Conservation (phyloP, 2,888 invertebrate species). For the Criorhina ranunculi region DNA sequence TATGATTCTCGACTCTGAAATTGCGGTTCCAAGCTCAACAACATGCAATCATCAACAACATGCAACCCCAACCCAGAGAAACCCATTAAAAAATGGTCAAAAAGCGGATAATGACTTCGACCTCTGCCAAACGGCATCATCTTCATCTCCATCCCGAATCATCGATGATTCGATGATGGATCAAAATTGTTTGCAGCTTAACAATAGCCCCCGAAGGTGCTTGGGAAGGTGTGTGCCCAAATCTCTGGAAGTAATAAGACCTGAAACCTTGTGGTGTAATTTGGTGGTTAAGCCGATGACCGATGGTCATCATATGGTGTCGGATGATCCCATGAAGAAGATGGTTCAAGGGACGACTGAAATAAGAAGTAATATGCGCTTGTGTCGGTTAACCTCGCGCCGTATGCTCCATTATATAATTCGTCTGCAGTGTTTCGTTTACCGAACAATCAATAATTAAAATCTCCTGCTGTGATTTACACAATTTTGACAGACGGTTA, state of each 20-base stretch:
- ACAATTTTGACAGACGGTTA: slow-evolving; percentile 36
- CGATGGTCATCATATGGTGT: slow-evolving; percentile 44
- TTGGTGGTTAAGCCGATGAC: slow-evolving; percentile 51
- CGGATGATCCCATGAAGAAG: neutral
- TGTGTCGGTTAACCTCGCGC: slow-evolving; percentile 39
- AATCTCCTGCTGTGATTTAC: slow-evolving; percentile 51
- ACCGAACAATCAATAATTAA: slow-evolving; percentile 43
- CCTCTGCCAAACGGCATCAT: slow-evolving; percentile 55
- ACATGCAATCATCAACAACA: slow-evolving; percentile 67
- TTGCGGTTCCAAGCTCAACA: slow-evolving; percentile 51
- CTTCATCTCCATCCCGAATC: slow-evolving; percentile 33
- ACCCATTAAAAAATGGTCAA: slow-evolving; percentile 60
- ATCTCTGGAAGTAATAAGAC: slow-evolving; percentile 7
- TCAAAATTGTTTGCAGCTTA: slow-evolving; percentile 50
- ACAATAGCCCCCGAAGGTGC: slow-evolving; percentile 47
- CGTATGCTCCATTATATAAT: slow-evolving; percentile 12
- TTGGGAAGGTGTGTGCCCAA: slow-evolving; percentile 37
- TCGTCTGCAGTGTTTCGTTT: slow-evolving; percentile 15
- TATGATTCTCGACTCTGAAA: slow-evolving; percentile 62
- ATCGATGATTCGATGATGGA: slow-evolving; percentile 59
- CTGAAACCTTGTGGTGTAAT: slow-evolving; percentile 41
- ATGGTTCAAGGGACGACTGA: slow-evolving; percentile 1
- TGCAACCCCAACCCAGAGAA: slow-evolving; percentile 52
- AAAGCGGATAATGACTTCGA: slow-evolving; percentile 64
- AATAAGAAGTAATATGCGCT: slow-evolving; percentile 1